These are phyloP conservation scores for Hirtodrosophila trivittata DNA, from an alignment of 2,888 invertebrate species.

Conservation along the genomic window DNA sequence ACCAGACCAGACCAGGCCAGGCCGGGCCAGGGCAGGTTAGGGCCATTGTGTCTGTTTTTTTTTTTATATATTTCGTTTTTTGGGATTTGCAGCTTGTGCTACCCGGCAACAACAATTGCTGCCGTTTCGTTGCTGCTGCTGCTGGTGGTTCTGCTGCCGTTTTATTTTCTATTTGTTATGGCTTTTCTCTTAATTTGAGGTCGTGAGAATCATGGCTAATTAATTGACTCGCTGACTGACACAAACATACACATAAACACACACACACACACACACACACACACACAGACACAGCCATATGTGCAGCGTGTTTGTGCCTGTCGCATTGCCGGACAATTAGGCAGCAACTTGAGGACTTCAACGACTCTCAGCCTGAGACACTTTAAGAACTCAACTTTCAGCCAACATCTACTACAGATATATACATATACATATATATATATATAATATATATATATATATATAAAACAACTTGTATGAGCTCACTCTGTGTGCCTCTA, in stretches of 20 bases:
- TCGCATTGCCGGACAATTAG: slow-evolving; percentile 41
- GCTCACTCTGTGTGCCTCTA: too few relatives aligned
- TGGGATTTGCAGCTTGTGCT: slow-evolving; percentile 28
- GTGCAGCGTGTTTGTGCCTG: slow-evolving; percentile 6
- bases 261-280: slow-evolving; percentile 15
- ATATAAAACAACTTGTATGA: not conserved
- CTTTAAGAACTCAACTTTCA: slow-evolving; percentile 5
- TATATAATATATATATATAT: too few relatives aligned
- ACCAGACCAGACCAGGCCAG: slow-evolving; percentile 30
- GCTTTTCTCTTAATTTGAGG: slow-evolving; percentile 82
- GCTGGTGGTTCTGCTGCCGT: slow-evolving; percentile 42
- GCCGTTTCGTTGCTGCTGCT: slow-evolving; percentile 46
- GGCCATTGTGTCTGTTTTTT: slow-evolving; percentile 61
- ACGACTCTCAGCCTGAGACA: slow-evolving; percentile 8
- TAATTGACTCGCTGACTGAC: slow-evolving; percentile 77
- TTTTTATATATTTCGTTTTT: slow-evolving; percentile 7
- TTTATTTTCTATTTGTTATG: slow-evolving; percentile 78
- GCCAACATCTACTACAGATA: not conserved
- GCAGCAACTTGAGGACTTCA: slow-evolving; percentile 22
- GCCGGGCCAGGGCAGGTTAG: slow-evolving; percentile 59
- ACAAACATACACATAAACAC: slow-evolving; percentile 34
- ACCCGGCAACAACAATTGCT: slow-evolving; percentile 48
- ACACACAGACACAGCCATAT: slow-evolving; percentile 3
- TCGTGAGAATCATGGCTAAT: slow-evolving; percentile 83
- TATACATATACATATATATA: not conserved